Evolutionary conservation across 2,797 vertebrate genomes (phyloP), one percentile per base, ranked within the genome.

Genomic region (Microctenopoma stevenorrisi): DNA sequence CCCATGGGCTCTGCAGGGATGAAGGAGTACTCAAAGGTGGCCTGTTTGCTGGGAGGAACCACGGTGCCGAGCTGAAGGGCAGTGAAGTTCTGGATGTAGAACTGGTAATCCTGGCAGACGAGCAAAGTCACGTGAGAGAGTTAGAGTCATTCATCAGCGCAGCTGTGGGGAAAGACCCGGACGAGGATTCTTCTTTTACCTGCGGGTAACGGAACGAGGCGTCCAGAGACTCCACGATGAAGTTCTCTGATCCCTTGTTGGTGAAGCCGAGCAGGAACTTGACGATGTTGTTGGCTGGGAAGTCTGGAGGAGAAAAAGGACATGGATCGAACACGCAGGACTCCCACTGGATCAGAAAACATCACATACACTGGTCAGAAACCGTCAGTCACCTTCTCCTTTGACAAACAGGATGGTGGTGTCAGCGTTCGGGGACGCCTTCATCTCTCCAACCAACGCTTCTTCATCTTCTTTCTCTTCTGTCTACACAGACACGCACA

Each of bases 61-160:
- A 94, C 83, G 0, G 88, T 96, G 63, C 96, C 95, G 52, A 99
- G 92, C 88, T 96, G 95, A 5, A 99, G 95, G 15, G 97, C 97
- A 0, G 98, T 98, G 94, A 99, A 99, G 91, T 99, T 99, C 94
- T 99, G 98, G 87, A 99, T 99, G 73, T 96, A 99, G 88, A 99
- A 99, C 92, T 99, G 98, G 74, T 97, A 99, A 87, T 99, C 98
- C 86, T 99, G 96, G 59, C 1, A 0, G 14, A 4, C 3, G 0
- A 1, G 48, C 1, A 1, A 18, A 26, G 35, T 12, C 12, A 1
- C 3, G 54, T 71, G 11, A 70, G 44, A 64, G 10, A 28, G 30
- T 37, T 3, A 0, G 13, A 37, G 64, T 2, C n/a, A 33, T 3
- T 16, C 4, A 13, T 15, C 15, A 11, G 3, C 8, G 14, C 8